Evolutionary conservation across 2,888 invertebrate genomes (phyloP).

Genomic region (Erebia ligea): DNA sequence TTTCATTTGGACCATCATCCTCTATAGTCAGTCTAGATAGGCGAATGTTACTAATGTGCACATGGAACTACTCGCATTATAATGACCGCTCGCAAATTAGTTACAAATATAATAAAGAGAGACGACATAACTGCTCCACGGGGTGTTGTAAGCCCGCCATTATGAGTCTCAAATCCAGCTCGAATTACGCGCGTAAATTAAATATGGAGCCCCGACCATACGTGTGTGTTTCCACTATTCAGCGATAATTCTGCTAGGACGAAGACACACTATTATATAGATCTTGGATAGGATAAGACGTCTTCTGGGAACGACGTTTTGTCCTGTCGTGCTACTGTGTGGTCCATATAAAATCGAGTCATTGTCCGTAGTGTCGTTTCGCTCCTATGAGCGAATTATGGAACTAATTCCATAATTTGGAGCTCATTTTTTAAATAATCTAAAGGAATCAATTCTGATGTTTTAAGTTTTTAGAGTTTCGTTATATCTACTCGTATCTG

Average conservation of each 20-base stretch:
- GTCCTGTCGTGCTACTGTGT: too few species aligned
- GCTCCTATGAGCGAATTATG: too few species aligned
- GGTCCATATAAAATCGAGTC: too few species aligned
- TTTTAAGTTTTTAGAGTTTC: too few species aligned
- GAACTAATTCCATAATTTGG: too few species aligned
- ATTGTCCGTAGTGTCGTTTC: too few species aligned
- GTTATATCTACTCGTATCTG: too few species aligned
- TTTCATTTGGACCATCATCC: too few species aligned
- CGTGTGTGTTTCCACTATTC: constrained; percentile 8
- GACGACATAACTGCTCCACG: constrained; percentile 27
- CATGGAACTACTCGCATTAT: constrained; percentile 1
- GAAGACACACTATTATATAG: background rate
- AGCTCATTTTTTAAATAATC: too few species aligned
- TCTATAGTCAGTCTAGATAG: background rate
- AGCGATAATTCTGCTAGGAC: background rate
- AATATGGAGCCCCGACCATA: constrained; percentile 28
- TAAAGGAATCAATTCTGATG: too few species aligned
- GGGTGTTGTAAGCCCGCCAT: constrained; percentile 32
- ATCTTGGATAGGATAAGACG: too few species aligned
- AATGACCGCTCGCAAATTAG: constrained; percentile 24
- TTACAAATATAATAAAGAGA: constrained; percentile 29
- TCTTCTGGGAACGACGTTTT: too few species aligned
- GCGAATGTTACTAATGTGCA: background rate
- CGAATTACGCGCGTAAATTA: constrained; percentile 31
- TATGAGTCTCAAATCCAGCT: constrained; percentile 29